Base-by-base conservation (phyloP, 2,888 invertebrate species). In the Polylopha cassiicola region DNA sequence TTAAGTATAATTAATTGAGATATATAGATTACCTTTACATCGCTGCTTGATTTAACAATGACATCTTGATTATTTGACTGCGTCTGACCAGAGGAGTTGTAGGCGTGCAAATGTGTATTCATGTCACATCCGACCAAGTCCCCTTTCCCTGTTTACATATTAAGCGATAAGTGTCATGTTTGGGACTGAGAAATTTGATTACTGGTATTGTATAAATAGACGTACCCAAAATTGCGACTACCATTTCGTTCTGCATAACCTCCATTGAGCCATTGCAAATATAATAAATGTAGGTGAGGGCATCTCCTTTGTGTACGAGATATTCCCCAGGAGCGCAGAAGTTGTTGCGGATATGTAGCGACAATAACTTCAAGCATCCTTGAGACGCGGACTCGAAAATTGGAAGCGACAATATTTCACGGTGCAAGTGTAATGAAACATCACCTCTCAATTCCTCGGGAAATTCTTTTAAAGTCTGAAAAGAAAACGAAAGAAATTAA, bases 191-290 rank as follows among this genome's bases (percentile, higher is more conserved):
- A 8, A 10, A 3, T 4, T 10, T 2, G 23, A 11, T 32, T 23
- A 4, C 16, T 33, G 10, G 3, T 5, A 20, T 7, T 2, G n/a
- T 14, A 6, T n/a, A 3, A 8, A 6, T 16, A 2, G 17, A 9
- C 2, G 8, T 16, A 97, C 98, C 98, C 52, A 98, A 87, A 61
- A 98, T 98, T 42, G 98, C 98, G 10, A 98, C 97, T 34, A 98
- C 98, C 95, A 97, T 97, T 48, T 93, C 94, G 62, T 96, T 93
- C 73, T 97, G 97, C 61, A 98, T 93, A 26, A 98, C 97, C 81
- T 98, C 98, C 97, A 98, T 97, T 15, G 97, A 97, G 3, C 98
- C 98, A 67, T 97, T 97, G 85, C 96, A 97, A 51, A 98, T 91
- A 76, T 97, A 97, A 80, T 97, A 97, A 60, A 98, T 95, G 69